Evolutionary conservation across 92 coral and sea anemone species (phyloP), one percentile per base, ranked within the genome.

Genomic region (Siderastrea siderea): DNA sequence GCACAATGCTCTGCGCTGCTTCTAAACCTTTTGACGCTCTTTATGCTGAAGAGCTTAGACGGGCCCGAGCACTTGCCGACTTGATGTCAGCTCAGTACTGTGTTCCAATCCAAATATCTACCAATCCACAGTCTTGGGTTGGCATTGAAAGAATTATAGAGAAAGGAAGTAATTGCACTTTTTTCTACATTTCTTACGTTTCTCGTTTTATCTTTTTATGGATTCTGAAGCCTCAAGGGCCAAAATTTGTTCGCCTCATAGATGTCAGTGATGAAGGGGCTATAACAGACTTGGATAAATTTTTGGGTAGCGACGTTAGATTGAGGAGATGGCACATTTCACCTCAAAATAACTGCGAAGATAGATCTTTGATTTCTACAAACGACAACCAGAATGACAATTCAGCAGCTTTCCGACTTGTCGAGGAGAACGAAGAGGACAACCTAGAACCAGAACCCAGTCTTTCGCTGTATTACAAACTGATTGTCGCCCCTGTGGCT

Each of bases 61-160:
- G 74, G 7, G 74, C 51, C 50, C 44, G 74, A 70, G 74, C 38
- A 3, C 50, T 70, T 13, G 47, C 26, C 4, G 74, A 70, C 74
- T 70, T 70, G 52, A 70, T 70, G 51, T 43, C 74, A 70, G 49
- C 51, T 70, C 55, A 44, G 74, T 70, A 70, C 50, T 70, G 52
- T 70, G 74, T 46, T 1, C 16, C 44, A 47, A 44, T 8, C 5
- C 52, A 70, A 44, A 12, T 70, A 13, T 0, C 74, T 44, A 7
- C 14, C 50, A 7, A 47, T 45, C 74, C 74, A 47, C 74, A 44
- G 50, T 7, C 74, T 44, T 47, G 74, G 51, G 17, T 46, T 70
- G 54, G 7, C 45, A 70, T 70, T 43, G 74, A 70, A 12, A 70
- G 14, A 13, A 47, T 47, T 7, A 14, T 47, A 52, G 16, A 70